phyloP scores from a whole-genome alignment of 2,113 vertebrate genomes.

The Lucifuga dentata region DNA sequence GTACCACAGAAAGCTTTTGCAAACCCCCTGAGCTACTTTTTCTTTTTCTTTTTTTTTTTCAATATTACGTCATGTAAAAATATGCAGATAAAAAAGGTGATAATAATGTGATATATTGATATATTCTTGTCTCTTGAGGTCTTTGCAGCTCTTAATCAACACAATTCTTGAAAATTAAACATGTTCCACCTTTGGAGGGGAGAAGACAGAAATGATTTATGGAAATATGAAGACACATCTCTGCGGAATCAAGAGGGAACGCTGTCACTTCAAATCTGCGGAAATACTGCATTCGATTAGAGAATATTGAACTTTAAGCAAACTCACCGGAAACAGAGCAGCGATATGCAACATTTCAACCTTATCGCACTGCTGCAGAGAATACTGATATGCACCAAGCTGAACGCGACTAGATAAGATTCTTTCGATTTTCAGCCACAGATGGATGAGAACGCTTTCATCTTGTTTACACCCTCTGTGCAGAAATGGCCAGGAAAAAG shows the following conservation, averaged over 20 bases:
- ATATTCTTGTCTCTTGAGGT: constrained; percentile 35
- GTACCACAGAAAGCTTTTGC: not conserved
- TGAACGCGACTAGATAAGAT: constrained; percentile 43
- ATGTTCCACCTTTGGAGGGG: not conserved
- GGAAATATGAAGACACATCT: constrained; percentile 15
- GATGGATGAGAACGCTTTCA: constrained; percentile 64
- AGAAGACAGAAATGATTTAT: constrained; percentile 21
- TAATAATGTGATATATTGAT: constrained; percentile 68
- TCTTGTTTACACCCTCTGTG: constrained; percentile 54
- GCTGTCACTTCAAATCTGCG: constrained; percentile 17
- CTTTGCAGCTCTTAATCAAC: constrained; percentile 61
- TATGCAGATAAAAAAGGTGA: constrained; percentile 55
- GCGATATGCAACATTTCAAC: constrained; percentile 62
- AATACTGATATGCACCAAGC: constrained; percentile 34
- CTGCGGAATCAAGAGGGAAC: constrained; percentile 41
- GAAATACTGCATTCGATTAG: not conserved
- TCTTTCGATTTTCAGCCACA: constrained; percentile 57
- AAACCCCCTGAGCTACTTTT: too few species aligned
- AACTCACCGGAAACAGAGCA: constrained; percentile 33
- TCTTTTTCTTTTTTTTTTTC: too few species aligned
- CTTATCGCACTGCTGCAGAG: constrained; percentile 36
- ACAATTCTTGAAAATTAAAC: constrained; percentile 41
- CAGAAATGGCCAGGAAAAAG: constrained; percentile 57
- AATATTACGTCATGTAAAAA: constrained; percentile 16
- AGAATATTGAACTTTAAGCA: constrained; percentile 38